Percentiles rank a stretch among this genome's conserved stretches.
Evolutionary conservation across 2,113 vertebrate species (phyloP).

Genomic region (Daboia siamensis): DNA sequence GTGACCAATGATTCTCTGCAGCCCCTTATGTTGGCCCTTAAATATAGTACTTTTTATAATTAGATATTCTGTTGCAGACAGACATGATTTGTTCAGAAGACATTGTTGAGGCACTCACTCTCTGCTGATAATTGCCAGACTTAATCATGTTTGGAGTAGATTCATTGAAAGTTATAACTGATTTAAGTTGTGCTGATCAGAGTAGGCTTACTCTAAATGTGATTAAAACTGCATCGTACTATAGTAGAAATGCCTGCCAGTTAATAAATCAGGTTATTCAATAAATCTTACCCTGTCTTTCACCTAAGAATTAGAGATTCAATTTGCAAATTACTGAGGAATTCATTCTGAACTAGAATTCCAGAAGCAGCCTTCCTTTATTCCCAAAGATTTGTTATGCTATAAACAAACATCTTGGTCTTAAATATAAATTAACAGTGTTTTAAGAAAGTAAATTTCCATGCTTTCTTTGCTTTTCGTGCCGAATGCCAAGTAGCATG

Average conservation of each 20-base stretch:
- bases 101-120: neutral
- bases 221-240: neutral
- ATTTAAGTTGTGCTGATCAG: neutral
- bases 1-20: neutral
- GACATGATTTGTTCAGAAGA: neutral
- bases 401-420: constrained; percentile 36
- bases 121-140: neutral
- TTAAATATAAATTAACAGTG: constrained; percentile 27
- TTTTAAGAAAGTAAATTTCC: constrained; percentile 37
- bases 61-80: no score
- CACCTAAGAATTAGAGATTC: neutral
- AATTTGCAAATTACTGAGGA: no score
- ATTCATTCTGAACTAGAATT: neutral
- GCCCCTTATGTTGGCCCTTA: neutral
- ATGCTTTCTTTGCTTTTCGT: neutral
- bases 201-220: neutral
- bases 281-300: neutral
- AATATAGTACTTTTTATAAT: neutral
- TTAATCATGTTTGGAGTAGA: neutral
- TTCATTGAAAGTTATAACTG: neutral
- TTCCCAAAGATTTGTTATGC: neutral
- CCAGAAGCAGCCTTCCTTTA: neutral
- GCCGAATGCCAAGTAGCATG: constrained; percentile 7
- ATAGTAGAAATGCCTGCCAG: neutral
- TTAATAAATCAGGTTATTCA: neutral